These are phyloP conservation scores for Heliocidaris tuberculata DNA, from an alignment of 35 echinoderm and acorn worm species.

Conservation along the genomic window DNA sequence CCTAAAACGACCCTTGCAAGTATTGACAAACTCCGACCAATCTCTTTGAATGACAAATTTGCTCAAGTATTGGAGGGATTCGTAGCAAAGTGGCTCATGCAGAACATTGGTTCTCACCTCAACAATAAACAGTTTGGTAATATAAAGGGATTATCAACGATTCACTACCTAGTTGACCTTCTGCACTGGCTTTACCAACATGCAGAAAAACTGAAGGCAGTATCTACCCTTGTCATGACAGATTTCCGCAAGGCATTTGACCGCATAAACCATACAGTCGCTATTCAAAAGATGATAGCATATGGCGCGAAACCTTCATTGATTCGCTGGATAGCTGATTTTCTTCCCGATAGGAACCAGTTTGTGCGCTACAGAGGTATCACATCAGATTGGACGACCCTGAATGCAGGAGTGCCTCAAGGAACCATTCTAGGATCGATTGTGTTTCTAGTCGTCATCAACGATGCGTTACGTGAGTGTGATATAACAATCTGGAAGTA, in stretches of 20 bases:
- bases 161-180: conserved; percentile 48
- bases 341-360: conserved; percentile 40
- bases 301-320: conserved; percentile 45
- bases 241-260: conserved; percentile 66
- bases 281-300: conserved; percentile 41
- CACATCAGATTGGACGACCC: conserved; percentile 41
- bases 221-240: conserved; percentile 50
- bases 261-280: conserved; percentile 38
- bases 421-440: conserved; percentile 69
- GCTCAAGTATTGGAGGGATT: conserved; percentile 55
- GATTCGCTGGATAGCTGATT: conserved; percentile 56
- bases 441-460: conserved; percentile 64
- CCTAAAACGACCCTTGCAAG: conserved; percentile 49
- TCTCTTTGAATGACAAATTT: conserved; percentile 64
- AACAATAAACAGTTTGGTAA: conserved; percentile 69
- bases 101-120: conserved; percentile 14
- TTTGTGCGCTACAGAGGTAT: conserved; percentile 51
- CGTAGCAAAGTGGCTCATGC: conserved; percentile 31
- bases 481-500: conserved; percentile 62
- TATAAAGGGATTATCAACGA: conserved; percentile 52
- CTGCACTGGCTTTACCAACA: conserved; percentile 47
- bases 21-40: conserved; percentile 52
- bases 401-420: conserved; percentile 61
- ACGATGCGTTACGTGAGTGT: conserved; percentile 49
- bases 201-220: conserved; percentile 42